A percentile compares a stretch with the other conserved stretches of the same genome.
These are phyloP conservation scores for Ctenopoma kingsleyae DNA, from an alignment of 2,797 vertebrate species.

Conservation along the genomic window DNA sequence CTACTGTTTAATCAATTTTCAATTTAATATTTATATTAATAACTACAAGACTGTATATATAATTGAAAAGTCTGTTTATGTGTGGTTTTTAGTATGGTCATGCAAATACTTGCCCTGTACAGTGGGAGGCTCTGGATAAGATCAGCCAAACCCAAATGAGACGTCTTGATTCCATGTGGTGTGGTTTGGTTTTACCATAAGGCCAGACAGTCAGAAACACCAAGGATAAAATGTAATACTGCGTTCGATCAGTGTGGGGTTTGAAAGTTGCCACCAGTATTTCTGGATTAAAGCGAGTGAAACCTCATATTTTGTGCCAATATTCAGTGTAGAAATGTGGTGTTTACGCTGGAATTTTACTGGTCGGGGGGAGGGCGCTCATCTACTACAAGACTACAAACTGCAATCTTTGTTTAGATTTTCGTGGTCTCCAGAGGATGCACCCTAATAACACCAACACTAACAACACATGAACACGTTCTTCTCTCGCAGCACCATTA, in stretches of 20 bases:
- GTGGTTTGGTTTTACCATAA: conserved; percentile 56
- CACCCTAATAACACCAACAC: not conserved
- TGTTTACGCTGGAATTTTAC: no score
- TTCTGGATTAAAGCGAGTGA: not conserved
- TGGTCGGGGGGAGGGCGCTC: no score
- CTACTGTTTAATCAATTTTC: not conserved
- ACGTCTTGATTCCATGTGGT: conserved; percentile 34
- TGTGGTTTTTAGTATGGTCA: not conserved
- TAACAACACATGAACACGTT: no score
- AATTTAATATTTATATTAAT: no score
- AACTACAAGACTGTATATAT: not conserved
- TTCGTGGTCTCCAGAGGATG: not conserved
- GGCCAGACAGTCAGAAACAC: not conserved
- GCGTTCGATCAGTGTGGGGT: not conserved
- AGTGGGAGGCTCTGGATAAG: conserved; percentile 21
- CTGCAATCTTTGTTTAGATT: not conserved
- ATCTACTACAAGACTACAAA: no score
- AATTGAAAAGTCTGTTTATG: conserved; percentile 1
- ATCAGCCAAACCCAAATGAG: conserved; percentile 64
- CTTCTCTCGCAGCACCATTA: not conserved
- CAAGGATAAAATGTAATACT: not conserved
- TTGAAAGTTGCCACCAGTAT: not conserved
- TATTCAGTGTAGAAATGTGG: not conserved
- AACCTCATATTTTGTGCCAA: not conserved
- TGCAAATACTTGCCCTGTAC: conserved; percentile 18